These are phyloP conservation scores for Mus spicilegus DNA, from an alignment of 2,113 vertebrate species.

Conservation along the genomic window DNA sequence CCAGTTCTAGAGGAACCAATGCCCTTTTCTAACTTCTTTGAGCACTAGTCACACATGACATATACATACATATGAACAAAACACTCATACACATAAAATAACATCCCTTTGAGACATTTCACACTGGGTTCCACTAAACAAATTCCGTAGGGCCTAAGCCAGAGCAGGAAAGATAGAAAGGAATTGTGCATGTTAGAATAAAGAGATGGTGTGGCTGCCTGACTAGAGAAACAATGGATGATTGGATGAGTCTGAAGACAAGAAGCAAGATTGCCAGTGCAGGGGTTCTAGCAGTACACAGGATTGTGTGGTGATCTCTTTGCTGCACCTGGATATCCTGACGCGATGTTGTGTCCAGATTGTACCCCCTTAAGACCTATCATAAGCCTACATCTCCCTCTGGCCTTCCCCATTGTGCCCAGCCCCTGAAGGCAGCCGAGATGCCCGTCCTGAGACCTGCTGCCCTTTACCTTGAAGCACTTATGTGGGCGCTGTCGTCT, in stretches of 20 bases:
- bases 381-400: background rate
- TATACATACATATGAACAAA: background rate
- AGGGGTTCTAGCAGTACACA: background rate
- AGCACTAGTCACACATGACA: background rate
- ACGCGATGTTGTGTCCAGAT: background rate
- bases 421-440: background rate
- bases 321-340: background rate
- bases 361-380: background rate
- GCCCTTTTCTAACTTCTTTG: background rate
- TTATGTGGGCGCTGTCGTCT: background rate
- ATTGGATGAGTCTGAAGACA: background rate
- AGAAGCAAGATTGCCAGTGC: background rate
- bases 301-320: background rate
- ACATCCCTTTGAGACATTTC: background rate
- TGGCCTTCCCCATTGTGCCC: background rate
- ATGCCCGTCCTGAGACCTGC: background rate
- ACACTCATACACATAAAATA: background rate
- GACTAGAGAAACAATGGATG: background rate
- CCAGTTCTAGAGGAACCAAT: background rate
- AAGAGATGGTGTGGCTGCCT: background rate
- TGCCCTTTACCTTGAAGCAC: background rate
- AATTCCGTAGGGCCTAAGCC: background rate
- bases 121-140: background rate
- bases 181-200: background rate
- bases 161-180: conserved; percentile 1